These are phyloP conservation scores for Illadopsis cleaveri DNA, from an alignment of 2,113 vertebrate genomes.

Conservation along the genomic window DNA sequence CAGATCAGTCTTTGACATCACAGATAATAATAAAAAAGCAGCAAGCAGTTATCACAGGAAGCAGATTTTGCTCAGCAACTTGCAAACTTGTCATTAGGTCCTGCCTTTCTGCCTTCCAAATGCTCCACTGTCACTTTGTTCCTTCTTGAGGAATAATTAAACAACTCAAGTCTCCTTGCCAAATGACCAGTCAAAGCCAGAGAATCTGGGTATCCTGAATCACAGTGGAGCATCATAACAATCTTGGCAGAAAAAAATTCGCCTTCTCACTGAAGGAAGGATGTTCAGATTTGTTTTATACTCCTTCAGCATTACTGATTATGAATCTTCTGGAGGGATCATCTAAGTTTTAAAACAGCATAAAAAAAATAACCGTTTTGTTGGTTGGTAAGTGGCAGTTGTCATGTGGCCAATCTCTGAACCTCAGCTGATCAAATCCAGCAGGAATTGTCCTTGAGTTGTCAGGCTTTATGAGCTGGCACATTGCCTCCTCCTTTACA, in stretches of 20 bases:
- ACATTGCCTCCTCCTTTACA: not conserved
- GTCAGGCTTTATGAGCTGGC: slow-evolving; percentile 13
- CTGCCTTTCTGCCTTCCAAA: slow-evolving; percentile 14
- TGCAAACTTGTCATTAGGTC: not conserved
- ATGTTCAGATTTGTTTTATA: not conserved
- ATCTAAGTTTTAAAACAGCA: not conserved
- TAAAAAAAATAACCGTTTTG: not conserved
- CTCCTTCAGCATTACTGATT: not conserved
- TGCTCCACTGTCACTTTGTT: not conserved
- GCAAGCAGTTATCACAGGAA: slow-evolving; percentile 2
- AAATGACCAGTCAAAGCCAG: not conserved
- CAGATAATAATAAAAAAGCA: not conserved
- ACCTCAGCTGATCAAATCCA: slow-evolving; percentile 12
- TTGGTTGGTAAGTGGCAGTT: not conserved
- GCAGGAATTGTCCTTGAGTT: slow-evolving; percentile 32
- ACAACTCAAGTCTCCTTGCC: not conserved
- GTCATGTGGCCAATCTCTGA: not conserved
- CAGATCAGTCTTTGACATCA: slow-evolving; percentile 12
- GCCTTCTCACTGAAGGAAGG: not conserved
- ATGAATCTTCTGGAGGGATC: not conserved
- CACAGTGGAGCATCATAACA: not conserved
- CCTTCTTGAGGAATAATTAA: slow-evolving; percentile 2
- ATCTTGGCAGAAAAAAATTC: not conserved
- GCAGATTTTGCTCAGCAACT: slow-evolving; percentile 10
- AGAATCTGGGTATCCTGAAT: not conserved